These are phyloP conservation scores for Biston betularia DNA, from an alignment of 2,888 invertebrate genomes.

Conservation along the genomic window DNA sequence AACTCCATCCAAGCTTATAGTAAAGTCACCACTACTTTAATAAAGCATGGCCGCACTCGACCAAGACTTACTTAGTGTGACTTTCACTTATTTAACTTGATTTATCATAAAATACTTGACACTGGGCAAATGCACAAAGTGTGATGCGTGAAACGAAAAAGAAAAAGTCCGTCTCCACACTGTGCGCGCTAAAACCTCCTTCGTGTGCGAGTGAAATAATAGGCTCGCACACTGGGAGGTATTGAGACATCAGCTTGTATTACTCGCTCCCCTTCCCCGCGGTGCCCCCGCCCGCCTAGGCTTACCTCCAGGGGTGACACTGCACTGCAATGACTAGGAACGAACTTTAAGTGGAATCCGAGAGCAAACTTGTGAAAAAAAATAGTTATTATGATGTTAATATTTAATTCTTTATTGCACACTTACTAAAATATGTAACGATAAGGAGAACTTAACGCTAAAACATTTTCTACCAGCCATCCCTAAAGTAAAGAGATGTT, in stretches of 20 bases:
- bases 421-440: no score
- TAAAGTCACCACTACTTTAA: no score
- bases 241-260: conserved; percentile 85
- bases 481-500: no score
- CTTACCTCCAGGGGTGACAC: conserved; percentile 19
- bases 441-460: no score
- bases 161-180: conserved; percentile 59
- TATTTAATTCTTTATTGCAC: no score
- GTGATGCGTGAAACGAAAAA: background rate
- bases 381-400: no score
- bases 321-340: background rate
- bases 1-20: no score
- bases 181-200: conserved; percentile 54
- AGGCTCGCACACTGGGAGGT: conserved; percentile 84
- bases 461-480: no score
- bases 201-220: conserved; percentile 85
- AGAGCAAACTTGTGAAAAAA: no score
- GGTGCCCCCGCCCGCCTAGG: conserved; percentile 19
- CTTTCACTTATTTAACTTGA: no score
- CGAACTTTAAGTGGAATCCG: background rate
- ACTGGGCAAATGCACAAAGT: background rate
- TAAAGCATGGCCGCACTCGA: no score
- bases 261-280: conserved; percentile 54
- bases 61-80: no score
- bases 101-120: background rate